A percentile compares a stretch with the other conserved stretches of the same genome.
Evolutionary conservation across 2,888 invertebrate genomes (phyloP).

Genomic region (Reticulitermes lucifugus): DNA sequence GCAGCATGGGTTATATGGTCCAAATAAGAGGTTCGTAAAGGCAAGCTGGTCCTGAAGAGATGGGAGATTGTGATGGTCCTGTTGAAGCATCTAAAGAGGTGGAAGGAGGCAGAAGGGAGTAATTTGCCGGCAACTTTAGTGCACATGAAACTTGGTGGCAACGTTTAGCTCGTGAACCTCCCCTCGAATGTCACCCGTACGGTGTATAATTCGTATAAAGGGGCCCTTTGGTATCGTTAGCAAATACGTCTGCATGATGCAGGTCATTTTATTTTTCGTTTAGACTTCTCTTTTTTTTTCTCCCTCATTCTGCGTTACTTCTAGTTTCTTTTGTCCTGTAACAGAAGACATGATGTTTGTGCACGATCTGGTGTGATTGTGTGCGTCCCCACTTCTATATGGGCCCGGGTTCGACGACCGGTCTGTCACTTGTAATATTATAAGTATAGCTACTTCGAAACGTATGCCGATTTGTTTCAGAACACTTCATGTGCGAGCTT

Average conservation of each 20-base stretch:
- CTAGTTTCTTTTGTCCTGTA: no score
- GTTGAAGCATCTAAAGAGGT: background rate
- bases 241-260: slow-evolving; percentile 30
- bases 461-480: no score
- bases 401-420: no score
- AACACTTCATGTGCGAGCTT: no score
- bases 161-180: background rate
- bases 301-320: background rate
- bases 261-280: slow-evolving; percentile 26
- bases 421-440: no score
- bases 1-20: slow-evolving; percentile 16
- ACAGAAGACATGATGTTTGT: no score
- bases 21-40: slow-evolving; percentile 23
- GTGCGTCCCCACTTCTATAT: no score
- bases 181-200: slow-evolving; percentile 21
- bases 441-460: no score
- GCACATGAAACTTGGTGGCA: slow-evolving; percentile 31
- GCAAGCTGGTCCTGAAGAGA: slow-evolving; percentile 25
- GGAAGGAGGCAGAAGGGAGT: slow-evolving; percentile 20
- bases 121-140: slow-evolving; percentile 36
- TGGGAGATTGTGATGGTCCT: slow-evolving; percentile 12
- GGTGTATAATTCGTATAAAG: slow-evolving; percentile 30
- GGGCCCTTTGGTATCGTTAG: slow-evolving; percentile 33
- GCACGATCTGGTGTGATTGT: no score
- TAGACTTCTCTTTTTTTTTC: background rate